phyloP scores from a whole-genome alignment of 1,140 invertebrate genomes.

The Diachasmimorpha longicaudata region DNA sequence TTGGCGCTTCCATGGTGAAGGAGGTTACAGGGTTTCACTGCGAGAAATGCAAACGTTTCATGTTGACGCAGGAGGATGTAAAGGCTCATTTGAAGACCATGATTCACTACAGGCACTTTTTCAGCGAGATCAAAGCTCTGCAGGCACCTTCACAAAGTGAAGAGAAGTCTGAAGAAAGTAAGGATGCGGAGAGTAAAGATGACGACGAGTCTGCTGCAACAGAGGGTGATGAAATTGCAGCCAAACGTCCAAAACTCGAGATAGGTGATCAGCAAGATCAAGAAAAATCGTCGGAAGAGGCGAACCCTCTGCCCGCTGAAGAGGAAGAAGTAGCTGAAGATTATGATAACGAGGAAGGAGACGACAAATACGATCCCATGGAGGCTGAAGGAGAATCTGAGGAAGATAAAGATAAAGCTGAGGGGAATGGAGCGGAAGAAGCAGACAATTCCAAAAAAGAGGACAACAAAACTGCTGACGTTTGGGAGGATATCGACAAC shows the following conservation, averaged over 20 bases:
- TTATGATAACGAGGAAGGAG: slow-evolving; percentile 35
- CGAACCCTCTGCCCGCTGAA: slow-evolving; percentile 22
- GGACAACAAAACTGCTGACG: slow-evolving; percentile 38
- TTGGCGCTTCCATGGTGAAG: slow-evolving; percentile 56
- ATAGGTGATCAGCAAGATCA: background rate
- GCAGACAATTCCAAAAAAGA: slow-evolving; percentile 41
- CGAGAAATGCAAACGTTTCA: slow-evolving; percentile 59
- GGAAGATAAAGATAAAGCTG: slow-evolving; percentile 38
- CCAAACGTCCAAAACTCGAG: slow-evolving; percentile 15
- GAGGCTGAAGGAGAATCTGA: slow-evolving; percentile 49
- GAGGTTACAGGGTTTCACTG: slow-evolving; percentile 56
- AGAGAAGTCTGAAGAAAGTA: slow-evolving; percentile 33
- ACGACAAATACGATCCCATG: slow-evolving; percentile 51
- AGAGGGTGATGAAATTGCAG: background rate
- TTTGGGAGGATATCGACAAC: slow-evolving; percentile 50
- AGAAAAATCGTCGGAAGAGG: background rate
- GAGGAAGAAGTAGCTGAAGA: slow-evolving; percentile 36
- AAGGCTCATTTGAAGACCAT: slow-evolving; percentile 54
- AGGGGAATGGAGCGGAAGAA: slow-evolving; percentile 17
- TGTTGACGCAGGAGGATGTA: slow-evolving; percentile 56
- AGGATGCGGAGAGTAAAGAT: background rate
- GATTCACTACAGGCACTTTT: slow-evolving; percentile 57
- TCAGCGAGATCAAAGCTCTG: slow-evolving; percentile 52
- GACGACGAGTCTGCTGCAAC: slow-evolving; percentile 13
- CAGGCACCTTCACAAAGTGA: slow-evolving; percentile 33